Base-by-base conservation (phyloP, 2,888 invertebrate species). In the Tiliacea aurago region DNA sequence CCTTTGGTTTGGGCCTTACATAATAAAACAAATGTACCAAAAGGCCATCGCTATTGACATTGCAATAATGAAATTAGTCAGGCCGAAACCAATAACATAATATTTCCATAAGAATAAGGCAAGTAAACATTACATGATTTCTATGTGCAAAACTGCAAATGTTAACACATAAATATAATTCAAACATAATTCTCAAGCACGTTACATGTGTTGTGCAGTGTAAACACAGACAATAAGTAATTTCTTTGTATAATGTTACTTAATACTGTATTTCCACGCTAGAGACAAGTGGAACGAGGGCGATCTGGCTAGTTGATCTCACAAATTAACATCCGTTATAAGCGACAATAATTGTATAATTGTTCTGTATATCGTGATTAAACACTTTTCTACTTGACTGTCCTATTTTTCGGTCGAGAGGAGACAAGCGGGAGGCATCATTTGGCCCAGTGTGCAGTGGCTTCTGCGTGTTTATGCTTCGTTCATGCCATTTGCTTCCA, bases 201-300 rank as follows among this genome's bases (percentile, higher is more conserved):
- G 59, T 79, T 71, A 73, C 67, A 61, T 64, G 63, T 58, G 65
- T 59, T 83, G 58, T 73, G 58, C 61, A 69, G 63, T 65, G 64
- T 65, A 70, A 81, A 80, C 73, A 73, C 66, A 76, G 72, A 80
- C 78, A 71, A 80, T 80, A 76, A 58, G 68, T 80, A 83, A 82
- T 76, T 81, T 78, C 77, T 75, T 80, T 76, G 73, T 82, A 74
- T 76, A 80, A 78, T 84, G 85, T 88, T 88, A 88, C 86, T 84
- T 87, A 88, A 86, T 83, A 86, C 85, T 70, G 87, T 84, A 87
- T 83, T 85, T 83, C 83, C 82, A 84, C 80, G 77, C 78, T 65
- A 77, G 53, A 72, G 68, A 69, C 87, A 89, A 86, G 84, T 89
- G 80, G 87, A 84, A 79, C 88, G 87, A 87, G 90, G 90, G 88